Evolutionary conservation across 2,797 vertebrate species (phyloP).

Genomic region (Morus bassanus): DNA sequence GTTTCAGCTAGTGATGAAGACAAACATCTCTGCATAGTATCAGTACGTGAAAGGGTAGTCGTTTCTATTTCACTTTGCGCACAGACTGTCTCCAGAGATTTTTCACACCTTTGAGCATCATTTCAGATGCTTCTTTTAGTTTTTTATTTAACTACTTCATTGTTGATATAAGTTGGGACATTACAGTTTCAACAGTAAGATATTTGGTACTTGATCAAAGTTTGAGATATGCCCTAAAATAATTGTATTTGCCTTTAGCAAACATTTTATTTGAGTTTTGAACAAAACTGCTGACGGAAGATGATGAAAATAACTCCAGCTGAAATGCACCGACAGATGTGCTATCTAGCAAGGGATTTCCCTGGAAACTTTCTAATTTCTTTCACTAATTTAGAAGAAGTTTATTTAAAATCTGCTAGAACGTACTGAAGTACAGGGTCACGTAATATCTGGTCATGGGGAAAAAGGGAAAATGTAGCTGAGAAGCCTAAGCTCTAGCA

Average conservation of each 20-base stretch:
- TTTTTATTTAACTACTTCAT: too few species aligned
- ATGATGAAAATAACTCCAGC: conserved; percentile 25
- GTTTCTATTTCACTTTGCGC: too few species aligned
- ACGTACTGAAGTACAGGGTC: neutral
- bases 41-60: too few species aligned
- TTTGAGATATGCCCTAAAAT: conserved; percentile 21
- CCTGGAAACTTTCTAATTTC: conserved; percentile 32
- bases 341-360: conserved; percentile 45
- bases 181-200: conserved; percentile 21
- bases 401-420: conserved; percentile 52
- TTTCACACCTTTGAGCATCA: too few species aligned
- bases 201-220: conserved; percentile 33
- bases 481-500: too few species aligned
- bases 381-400: conserved; percentile 28
- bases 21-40: too few species aligned
- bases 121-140: too few species aligned
- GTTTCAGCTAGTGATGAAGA: too few species aligned
- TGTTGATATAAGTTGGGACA: conserved; percentile 22
- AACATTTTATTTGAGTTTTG: conserved; percentile 52
- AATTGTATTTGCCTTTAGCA: conserved; percentile 59
- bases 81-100: too few species aligned
- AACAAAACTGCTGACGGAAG: conserved; percentile 35
- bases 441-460: neutral
- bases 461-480: conserved; percentile 1
- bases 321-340: conserved; percentile 42